A percentile compares a stretch with the other conserved stretches of the same genome.
These are phyloP conservation scores for Cyrtonyx montezumae DNA, from an alignment of 2,113 vertebrate species.

Conservation along the genomic window DNA sequence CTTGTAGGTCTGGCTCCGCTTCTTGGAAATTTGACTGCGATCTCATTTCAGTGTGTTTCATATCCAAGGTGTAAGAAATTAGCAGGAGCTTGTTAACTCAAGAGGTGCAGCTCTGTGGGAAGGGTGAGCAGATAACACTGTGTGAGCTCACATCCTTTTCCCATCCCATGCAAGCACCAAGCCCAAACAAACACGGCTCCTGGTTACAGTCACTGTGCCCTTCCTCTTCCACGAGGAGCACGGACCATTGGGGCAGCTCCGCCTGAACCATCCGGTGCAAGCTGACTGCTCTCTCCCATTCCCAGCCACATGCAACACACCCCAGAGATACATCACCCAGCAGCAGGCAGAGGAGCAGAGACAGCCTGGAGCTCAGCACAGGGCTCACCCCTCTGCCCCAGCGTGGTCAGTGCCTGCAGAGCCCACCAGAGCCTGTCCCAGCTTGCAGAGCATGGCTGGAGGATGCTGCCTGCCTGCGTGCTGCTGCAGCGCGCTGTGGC, in stretches of 20 bases:
- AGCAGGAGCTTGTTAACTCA: neutral
- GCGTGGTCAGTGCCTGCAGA: neutral
- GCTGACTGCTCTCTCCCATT: neutral
- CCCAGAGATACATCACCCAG: neutral
- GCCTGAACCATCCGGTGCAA: too few species aligned
- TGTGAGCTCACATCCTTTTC: neutral
- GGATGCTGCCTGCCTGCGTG: neutral
- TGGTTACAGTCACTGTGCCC: neutral
- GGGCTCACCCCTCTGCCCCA: neutral
- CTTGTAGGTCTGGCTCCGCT: neutral
- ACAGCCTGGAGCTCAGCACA: neutral
- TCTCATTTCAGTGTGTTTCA: neutral
- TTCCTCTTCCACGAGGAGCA: neutral
- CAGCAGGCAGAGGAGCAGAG: neutral
- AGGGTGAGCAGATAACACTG: neutral
- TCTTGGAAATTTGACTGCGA: neutral
- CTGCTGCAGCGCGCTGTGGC: rapidly evolving
- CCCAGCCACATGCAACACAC: neutral
- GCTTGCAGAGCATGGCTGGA: neutral
- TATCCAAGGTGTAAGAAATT: neutral
- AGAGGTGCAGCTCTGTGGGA: neutral
- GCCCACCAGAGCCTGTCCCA: neutral
- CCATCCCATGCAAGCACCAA: neutral
- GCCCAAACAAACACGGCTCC: neutral
- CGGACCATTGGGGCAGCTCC: rapidly evolving